Base-by-base conservation (phyloP, 2,888 invertebrate species). In the Papilio demoleus region DNA sequence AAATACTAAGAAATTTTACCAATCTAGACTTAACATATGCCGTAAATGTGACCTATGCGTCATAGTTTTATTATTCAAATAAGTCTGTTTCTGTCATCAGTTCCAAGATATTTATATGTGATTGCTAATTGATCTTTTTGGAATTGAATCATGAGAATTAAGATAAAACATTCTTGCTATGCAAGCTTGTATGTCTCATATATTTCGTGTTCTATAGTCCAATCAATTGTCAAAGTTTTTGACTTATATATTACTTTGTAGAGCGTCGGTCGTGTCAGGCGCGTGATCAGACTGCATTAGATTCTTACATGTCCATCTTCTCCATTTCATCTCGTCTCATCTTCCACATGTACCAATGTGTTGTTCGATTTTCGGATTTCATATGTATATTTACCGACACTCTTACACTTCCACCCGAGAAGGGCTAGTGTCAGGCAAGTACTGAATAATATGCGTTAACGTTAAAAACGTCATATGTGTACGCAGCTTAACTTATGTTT, bases 61-160 rank as follows among this genome's bases (percentile, higher is more conserved):
- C 59, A 66, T 19, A 24, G 19, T 12, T 17, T 36, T 38, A 45
- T 59, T 14, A 17, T 53, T 53, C 1, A 31, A 14, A 31, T 24
- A 31, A 12, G 27, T 50, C 38, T 60, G 38, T 36, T 67, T 67
- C 66, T 60, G 60, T n/a, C 22, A 19, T 17, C 5, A 38, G 40
- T 60, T 50, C 50, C 40, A 19, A 63, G n/a, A 53, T 63, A 38
- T 50, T 66, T 60, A 38, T 66, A 40, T 27, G 34, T 8, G 42
- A 47, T 27, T 60, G 47, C 59, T 47, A 66, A 66, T 60, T 34
- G 22, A 40, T 14, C 61, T 60, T 60, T 19, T 36, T 60, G 27
- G 60, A 50, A 60, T 40, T 60, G 45, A 50, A 59, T 66, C 66
- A 47, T 17, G 9, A 14, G 27, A 50, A n/a, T n/a, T 14, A 27